Percentiles rank a stretch among this genome's conserved stretches.
phyloP scores from a whole-genome alignment of 2,888 invertebrate genomes.

The Choreutis nemorana region DNA sequence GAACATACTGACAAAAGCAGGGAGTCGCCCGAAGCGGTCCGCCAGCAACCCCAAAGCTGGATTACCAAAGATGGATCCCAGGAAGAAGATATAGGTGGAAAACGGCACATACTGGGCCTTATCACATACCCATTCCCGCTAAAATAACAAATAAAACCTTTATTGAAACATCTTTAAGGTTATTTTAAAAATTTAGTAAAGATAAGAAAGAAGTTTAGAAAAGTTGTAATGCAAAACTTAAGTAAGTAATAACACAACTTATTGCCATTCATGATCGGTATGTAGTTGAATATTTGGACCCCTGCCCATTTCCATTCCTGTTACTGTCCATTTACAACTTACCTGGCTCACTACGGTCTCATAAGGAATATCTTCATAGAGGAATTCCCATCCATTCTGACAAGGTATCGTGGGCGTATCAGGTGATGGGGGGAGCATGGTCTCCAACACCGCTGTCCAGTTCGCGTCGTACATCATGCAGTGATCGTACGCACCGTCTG shows the following conservation, averaged over 20 bases:
- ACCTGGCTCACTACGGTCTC: constrained; percentile 32
- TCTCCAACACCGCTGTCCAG: constrained; percentile 26
- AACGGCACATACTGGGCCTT: constrained; percentile 24
- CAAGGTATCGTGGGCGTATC: constrained; percentile 20
- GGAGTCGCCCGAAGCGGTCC: constrained; percentile 31
- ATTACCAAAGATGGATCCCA: constrained; percentile 28
- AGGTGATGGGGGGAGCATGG: constrained; percentile 20
- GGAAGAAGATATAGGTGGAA: constrained; percentile 26
- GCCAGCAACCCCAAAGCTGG: constrained; percentile 29
- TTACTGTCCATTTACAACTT: not conserved
- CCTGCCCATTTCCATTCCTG: not conserved
- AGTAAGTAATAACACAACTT: not conserved
- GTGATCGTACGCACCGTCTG: constrained; percentile 19
- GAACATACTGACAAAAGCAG: constrained; percentile 28
- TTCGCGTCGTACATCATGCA: constrained; percentile 28
- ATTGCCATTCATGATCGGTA: too few species aligned
- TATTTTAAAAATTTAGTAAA: too few species aligned
- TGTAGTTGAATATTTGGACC: not conserved
- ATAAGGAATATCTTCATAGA: constrained; percentile 31
- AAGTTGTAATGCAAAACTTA: not conserved
- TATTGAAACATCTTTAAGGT: too few species aligned
- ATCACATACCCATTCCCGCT: constrained; percentile 38
- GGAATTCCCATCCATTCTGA: constrained; percentile 31
- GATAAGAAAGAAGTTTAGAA: not conserved
- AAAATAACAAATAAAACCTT: too few species aligned